A percentile compares a stretch with the other conserved stretches of the same genome.
Conservation (phyloP, 2,113 vertebrate genomes). For the Scartelaos histophorus region DNA sequence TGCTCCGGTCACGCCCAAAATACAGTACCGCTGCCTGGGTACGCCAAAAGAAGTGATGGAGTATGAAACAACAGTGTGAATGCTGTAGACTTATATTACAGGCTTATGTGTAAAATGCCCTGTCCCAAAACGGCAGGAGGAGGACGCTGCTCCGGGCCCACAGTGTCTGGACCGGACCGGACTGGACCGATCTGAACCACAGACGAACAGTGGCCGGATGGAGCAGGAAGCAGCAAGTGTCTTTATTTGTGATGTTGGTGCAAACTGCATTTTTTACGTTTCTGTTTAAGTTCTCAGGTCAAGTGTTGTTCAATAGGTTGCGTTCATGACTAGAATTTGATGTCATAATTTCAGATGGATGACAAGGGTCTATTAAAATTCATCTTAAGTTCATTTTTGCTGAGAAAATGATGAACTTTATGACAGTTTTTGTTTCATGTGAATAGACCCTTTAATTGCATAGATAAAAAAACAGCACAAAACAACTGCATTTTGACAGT, state of each 20-base stretch:
- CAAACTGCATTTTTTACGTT: constrained; percentile 48
- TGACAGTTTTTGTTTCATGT: background rate
- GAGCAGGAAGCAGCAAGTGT: constrained; percentile 19
- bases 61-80: constrained; percentile 95
- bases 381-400: too few relatives aligned
- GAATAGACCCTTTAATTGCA: too few relatives aligned
- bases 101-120: constrained; percentile 15
- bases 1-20: constrained; percentile 85
- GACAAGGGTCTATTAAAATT: background rate
- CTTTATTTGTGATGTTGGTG: constrained; percentile 54
- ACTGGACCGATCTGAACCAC: constrained; percentile 12
- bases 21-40: constrained; percentile 91
- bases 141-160: constrained; percentile 42
- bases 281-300: constrained; percentile 72
- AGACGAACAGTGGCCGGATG: constrained; percentile 1
- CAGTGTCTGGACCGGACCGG: constrained; percentile 27
- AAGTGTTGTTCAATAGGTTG: constrained; percentile 41
- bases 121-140: constrained; percentile 44
- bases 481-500: background rate
- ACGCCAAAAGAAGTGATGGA: constrained; percentile 91
- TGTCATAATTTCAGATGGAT: background rate
- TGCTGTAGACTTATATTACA: constrained; percentile 21
- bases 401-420: background rate
- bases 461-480: background rate
- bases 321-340: background rate